Conservation (phyloP, 1,140 invertebrate species). For the Drosophila neocordata region DNA sequence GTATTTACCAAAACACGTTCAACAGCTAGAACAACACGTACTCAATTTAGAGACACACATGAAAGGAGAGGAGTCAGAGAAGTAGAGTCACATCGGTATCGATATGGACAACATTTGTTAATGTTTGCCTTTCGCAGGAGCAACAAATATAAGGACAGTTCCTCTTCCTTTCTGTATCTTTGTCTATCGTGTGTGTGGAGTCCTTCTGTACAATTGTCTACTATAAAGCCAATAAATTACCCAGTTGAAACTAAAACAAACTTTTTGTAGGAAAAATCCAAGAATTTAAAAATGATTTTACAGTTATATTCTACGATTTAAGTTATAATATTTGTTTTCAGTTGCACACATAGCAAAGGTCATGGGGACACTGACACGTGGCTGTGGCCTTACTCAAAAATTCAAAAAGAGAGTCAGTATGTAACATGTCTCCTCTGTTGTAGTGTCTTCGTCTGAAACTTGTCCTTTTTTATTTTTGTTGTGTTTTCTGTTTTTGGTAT, state of each 20-base stretch:
- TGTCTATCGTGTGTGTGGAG: slow-evolving; percentile 11
- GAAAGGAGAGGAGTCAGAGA: neutral
- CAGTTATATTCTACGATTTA: slow-evolving; percentile 40
- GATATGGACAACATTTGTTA: slow-evolving; percentile 55
- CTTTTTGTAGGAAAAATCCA: neutral
- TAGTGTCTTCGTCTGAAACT: slow-evolving; percentile 15
- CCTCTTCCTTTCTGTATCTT: neutral
- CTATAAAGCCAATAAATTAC: slow-evolving; percentile 58
- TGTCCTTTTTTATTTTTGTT: slow-evolving; percentile 14
- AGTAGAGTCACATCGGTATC: slow-evolving; percentile 31
- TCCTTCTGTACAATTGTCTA: slow-evolving; percentile 15
- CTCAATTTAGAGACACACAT: slow-evolving; percentile 72
- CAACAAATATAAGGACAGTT: slow-evolving; percentile 58
- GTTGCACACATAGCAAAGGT: slow-evolving; percentile 32
- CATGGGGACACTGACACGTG: slow-evolving; percentile 34
- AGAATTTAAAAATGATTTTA: slow-evolving; percentile 41
- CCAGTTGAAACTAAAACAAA: neutral
- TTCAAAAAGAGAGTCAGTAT: slow-evolving; percentile 25
- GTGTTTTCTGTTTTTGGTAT: neutral
- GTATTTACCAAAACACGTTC: slow-evolving; percentile 75
- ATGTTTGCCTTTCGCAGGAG: slow-evolving; percentile 45
- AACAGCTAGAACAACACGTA: slow-evolving; percentile 74
- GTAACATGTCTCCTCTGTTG: slow-evolving; percentile 43
- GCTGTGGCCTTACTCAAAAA: slow-evolving; percentile 23
- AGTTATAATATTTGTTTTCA: slow-evolving; percentile 45